phyloP scores from a whole-genome alignment of 1,140 invertebrate genomes.

The Semibalanus balanoides region DNA sequence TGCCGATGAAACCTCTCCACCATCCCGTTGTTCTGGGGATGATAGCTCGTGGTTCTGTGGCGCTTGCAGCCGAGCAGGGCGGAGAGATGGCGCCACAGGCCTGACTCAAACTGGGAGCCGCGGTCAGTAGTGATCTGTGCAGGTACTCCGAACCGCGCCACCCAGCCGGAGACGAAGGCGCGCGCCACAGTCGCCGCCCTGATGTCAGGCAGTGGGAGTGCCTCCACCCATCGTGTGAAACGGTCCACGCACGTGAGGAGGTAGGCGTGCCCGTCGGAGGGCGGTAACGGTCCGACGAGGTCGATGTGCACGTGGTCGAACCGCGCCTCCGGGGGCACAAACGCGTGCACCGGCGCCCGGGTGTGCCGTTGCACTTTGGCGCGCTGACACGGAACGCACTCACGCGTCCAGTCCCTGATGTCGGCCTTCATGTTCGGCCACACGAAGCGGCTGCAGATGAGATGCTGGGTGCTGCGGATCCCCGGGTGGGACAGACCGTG shows the following conservation, averaged over 20 bases:
- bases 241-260: conserved; percentile 32
- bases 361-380: conserved; percentile 17
- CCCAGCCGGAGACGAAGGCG: conserved; percentile 26
- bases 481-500: not conserved
- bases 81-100: conserved; percentile 17
- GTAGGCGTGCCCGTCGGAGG: conserved; percentile 16
- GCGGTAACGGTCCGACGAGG: conserved; percentile 27
- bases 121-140: conserved; percentile 23
- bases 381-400: conserved; percentile 16
- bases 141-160: conserved; percentile 26
- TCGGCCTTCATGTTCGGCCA: not conserved
- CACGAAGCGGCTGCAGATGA: not conserved
- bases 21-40: conserved; percentile 28
- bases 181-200: conserved; percentile 26
- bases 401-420: conserved; percentile 6
- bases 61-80: conserved; percentile 14
- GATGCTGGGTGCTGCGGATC: not conserved
- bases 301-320: conserved; percentile 27
- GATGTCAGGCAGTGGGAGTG: conserved; percentile 28
- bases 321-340: conserved; percentile 19
- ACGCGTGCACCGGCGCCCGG: conserved; percentile 16
- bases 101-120: conserved; percentile 30
- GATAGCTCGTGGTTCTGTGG: conserved; percentile 26
- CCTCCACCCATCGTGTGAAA: conserved; percentile 32
- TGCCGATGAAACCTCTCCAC: conserved; percentile 28